Percentiles rank a stretch among this genome's conserved stretches.
Evolutionary conservation across 1,140 invertebrate species (phyloP).

Genomic region (Carposina sasakii): DNA sequence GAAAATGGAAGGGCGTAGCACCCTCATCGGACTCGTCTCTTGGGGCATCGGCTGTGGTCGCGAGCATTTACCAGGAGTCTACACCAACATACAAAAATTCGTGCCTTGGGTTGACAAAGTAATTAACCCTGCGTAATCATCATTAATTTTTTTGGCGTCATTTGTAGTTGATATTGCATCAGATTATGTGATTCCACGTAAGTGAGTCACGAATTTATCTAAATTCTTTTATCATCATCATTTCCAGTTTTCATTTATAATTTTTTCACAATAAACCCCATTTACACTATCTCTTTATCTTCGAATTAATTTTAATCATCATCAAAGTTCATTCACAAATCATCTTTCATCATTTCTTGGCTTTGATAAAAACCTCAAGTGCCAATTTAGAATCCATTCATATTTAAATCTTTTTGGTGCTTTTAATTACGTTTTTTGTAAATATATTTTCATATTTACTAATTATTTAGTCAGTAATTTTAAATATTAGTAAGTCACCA

Average conservation of each 20-base stretch:
- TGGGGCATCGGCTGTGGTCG: slow-evolving; percentile 94
- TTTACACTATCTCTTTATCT: too few relatives aligned
- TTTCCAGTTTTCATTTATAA: background rate
- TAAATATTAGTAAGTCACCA: too few relatives aligned
- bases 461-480: background rate
- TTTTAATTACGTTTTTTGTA: background rate
- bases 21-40: slow-evolving; percentile 89
- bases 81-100: slow-evolving; percentile 93
- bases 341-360: too few relatives aligned
- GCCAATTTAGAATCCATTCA: background rate
- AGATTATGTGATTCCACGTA: too few relatives aligned
- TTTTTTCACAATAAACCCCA: too few relatives aligned
- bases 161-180: background rate
- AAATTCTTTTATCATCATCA: background rate
- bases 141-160: background rate
- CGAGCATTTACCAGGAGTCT: slow-evolving; percentile 91
- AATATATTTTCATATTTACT: background rate
- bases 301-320: too few relatives aligned
- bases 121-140: slow-evolving; percentile 31
- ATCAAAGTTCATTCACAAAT: too few relatives aligned
- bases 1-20: slow-evolving; percentile 85
- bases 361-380: too few relatives aligned
- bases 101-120: slow-evolving; percentile 90
- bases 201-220: too few relatives aligned
- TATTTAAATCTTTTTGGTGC: background rate